These are phyloP conservation scores for Phymatocera aterrima DNA, from an alignment of 2,888 invertebrate species.

Conservation along the genomic window DNA sequence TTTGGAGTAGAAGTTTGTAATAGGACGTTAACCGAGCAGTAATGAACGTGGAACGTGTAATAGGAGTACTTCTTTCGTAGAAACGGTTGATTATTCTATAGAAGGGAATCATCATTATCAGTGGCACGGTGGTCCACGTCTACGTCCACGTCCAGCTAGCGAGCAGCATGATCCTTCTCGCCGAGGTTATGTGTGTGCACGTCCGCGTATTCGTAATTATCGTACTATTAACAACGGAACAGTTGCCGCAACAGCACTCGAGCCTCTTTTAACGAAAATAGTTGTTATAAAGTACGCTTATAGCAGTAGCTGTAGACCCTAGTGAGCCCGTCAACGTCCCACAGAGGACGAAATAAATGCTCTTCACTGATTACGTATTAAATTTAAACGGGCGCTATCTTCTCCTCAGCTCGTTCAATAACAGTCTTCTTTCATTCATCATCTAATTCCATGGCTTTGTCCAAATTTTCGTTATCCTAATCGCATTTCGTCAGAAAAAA, in stretches of 20 bases:
- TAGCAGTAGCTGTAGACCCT: neutral
- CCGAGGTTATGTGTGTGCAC: neutral
- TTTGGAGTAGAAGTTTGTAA: neutral
- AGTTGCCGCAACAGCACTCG: neutral
- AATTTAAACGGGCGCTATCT: neutral
- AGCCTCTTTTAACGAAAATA: neutral
- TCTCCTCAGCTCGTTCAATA: neutral
- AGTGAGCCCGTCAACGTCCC: neutral
- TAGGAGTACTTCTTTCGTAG: neutral
- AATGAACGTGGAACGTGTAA: conserved; percentile 10
- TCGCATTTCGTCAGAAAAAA: no score
- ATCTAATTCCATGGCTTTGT: neutral
- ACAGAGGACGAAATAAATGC: neutral
- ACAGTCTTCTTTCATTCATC: neutral
- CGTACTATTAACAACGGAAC: neutral
- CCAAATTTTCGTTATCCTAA: no score
- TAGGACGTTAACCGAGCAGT: neutral
- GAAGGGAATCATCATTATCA: conserved; percentile 24
- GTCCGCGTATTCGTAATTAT: neutral
- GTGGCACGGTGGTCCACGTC: conserved; percentile 1
- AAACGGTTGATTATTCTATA: neutral
- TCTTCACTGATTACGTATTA: neutral
- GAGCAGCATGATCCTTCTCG: neutral
- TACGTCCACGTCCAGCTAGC: no score
- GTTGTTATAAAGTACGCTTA: neutral